A percentile compares a stretch with the other conserved stretches of the same genome.
Conservation (phyloP, 2,113 vertebrate species). For the Esox niger region DNA sequence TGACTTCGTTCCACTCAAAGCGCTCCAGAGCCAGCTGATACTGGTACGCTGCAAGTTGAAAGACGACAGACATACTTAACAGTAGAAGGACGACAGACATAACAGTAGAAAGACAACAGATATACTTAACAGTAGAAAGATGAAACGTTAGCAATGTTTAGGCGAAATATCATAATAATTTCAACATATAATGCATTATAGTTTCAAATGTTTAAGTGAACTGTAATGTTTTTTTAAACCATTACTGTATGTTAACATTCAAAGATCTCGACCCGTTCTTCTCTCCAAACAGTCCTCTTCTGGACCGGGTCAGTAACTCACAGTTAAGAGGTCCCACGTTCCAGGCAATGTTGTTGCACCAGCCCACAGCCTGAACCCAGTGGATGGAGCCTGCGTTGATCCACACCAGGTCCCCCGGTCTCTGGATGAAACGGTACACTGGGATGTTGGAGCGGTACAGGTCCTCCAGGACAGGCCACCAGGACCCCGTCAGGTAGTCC, state of each 20-base stretch:
- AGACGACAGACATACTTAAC: background rate
- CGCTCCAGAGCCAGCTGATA: slow-evolving; percentile 91
- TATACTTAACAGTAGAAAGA: background rate
- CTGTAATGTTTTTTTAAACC: no score
- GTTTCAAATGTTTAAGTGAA: no score
- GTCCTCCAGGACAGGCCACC: slow-evolving; percentile 92
- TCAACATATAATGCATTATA: no score
- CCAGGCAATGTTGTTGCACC: slow-evolving; percentile 97
- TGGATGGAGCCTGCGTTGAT: slow-evolving; percentile 91
- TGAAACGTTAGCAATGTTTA: background rate
- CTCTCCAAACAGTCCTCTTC: background rate
- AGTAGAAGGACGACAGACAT: background rate
- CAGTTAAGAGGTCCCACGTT: slow-evolving; percentile 90
- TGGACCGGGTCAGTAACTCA: slow-evolving; percentile 51
- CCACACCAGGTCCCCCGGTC: slow-evolving; percentile 91
- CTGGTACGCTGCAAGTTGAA: slow-evolving; percentile 78
- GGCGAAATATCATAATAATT: no score
- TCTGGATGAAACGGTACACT: slow-evolving; percentile 90
- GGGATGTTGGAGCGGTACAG: slow-evolving; percentile 88
- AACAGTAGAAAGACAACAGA: background rate
- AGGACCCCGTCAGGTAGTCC: slow-evolving; percentile 89
- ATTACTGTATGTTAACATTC: no score
- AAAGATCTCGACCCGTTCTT: background rate
- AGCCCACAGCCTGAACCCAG: slow-evolving; percentile 92
- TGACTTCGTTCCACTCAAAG: slow-evolving; percentile 89